phyloP scores from a whole-genome alignment of 2,797 vertebrate genomes.

The Hoplostethus mediterraneus region DNA sequence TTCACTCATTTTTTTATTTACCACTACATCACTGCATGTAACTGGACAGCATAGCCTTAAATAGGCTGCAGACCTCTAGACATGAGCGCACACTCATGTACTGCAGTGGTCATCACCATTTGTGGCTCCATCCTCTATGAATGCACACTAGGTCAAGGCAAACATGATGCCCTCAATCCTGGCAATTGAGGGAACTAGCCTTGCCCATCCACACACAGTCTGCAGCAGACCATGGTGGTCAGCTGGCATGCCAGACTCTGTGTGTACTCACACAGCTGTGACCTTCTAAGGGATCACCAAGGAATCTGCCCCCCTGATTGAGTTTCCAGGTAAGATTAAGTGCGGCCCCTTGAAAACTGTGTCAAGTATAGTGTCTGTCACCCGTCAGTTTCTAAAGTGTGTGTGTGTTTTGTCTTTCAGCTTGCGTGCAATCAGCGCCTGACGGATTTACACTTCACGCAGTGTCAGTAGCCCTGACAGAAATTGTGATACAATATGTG shows the following conservation, averaged over 20 bases:
- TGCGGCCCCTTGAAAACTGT: conserved; percentile 48
- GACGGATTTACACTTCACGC: conserved; percentile 35
- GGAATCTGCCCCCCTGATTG: conserved; percentile 66
- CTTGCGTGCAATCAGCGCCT: conserved; percentile 20
- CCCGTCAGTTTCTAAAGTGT: conserved; percentile 18
- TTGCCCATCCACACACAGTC: not conserved
- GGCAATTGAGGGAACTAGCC: not conserved
- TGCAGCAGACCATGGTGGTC: conserved; percentile 16
- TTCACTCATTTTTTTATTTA: conserved; percentile 34
- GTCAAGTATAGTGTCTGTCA: conserved; percentile 59
- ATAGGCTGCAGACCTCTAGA: conserved; percentile 26
- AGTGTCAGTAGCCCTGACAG: not conserved
- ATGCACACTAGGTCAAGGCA: conserved; percentile 29
- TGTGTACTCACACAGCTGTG: conserved; percentile 68
- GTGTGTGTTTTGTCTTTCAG: conserved; percentile 15
- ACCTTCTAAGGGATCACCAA: conserved; percentile 73
- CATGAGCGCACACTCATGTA: conserved; percentile 33
- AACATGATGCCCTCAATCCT: conserved; percentile 23
- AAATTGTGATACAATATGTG: conserved; percentile 29
- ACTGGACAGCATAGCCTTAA: not conserved
- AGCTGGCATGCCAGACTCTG: conserved; percentile 36
- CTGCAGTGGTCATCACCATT: not conserved
- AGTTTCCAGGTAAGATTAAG: conserved; percentile 72
- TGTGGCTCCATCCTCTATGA: conserved; percentile 10
- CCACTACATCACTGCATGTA: conserved; percentile 8